Conservation (phyloP, 1,140 invertebrate species). For the Heliconius melpomene region DNA sequence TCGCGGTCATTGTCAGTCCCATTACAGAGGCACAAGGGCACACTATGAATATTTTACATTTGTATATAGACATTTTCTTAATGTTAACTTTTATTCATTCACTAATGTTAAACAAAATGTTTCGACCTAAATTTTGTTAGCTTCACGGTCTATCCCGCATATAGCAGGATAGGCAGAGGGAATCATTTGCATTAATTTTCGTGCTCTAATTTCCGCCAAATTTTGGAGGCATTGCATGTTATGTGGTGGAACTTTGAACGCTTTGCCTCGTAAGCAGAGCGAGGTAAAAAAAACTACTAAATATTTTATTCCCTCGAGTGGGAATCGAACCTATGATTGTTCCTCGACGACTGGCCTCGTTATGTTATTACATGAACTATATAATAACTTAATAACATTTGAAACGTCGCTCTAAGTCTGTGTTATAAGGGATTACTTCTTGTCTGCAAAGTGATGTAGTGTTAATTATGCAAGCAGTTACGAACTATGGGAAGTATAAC, state of each 20-base stretch:
- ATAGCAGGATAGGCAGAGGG: no score
- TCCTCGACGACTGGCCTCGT: no score
- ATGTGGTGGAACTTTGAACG: no score
- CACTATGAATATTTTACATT: background rate
- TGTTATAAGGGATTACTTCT: background rate
- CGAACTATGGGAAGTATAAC: background rate
- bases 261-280: no score
- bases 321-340: no score
- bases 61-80: background rate
- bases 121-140: background rate
- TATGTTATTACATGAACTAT: background rate
- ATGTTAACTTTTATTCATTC: background rate
- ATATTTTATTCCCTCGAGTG: no score
- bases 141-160: no score
- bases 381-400: background rate
- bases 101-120: background rate
- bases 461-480: background rate
- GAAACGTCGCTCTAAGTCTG: background rate
- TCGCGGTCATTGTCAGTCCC: conserved; percentile 1
- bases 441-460: background rate
- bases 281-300: background rate
- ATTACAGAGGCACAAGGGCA: conserved; percentile 4
- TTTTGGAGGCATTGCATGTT: no score
- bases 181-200: no score
- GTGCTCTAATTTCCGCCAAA: no score